These are phyloP conservation scores for Thunnus thynnus DNA, from an alignment of 2,113 vertebrate genomes.

Conservation along the genomic window DNA sequence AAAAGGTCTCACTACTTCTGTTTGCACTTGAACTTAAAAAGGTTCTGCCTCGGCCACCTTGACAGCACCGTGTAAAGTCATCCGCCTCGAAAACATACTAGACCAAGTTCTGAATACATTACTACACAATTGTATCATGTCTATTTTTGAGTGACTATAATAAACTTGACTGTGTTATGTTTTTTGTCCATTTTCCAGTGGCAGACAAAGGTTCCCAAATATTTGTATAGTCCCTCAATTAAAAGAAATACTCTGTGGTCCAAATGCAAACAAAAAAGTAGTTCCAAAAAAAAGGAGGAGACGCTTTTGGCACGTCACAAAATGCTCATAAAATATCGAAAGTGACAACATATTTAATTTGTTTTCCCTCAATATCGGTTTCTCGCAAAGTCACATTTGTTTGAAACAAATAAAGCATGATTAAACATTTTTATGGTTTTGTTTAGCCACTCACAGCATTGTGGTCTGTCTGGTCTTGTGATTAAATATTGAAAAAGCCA, in stretches of 20 bases:
- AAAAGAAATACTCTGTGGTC: neutral
- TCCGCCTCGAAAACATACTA: neutral
- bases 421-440: neutral
- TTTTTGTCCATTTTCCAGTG: too few relatives aligned
- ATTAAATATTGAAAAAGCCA: neutral
- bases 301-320: too few relatives aligned
- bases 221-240: neutral
- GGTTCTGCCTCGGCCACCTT: neutral
- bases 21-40: conserved; percentile 4
- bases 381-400: too few relatives aligned
- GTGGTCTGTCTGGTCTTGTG: too few relatives aligned
- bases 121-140: neutral
- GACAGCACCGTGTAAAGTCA: neutral
- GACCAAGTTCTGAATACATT: too few relatives aligned
- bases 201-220: neutral
- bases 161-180: neutral
- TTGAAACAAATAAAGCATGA: too few relatives aligned
- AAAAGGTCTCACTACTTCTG: neutral
- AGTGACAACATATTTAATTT: too few relatives aligned
- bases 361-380: too few relatives aligned
- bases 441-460: too few relatives aligned
- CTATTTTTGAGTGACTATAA: conserved; percentile 3
- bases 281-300: too few relatives aligned
- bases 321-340: too few relatives aligned
- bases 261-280: too few relatives aligned